A percentile compares a stretch with the other conserved stretches of the same genome.
Evolutionary conservation across 2,888 invertebrate species (phyloP).

Genomic region (Drosophila pegasa): DNA sequence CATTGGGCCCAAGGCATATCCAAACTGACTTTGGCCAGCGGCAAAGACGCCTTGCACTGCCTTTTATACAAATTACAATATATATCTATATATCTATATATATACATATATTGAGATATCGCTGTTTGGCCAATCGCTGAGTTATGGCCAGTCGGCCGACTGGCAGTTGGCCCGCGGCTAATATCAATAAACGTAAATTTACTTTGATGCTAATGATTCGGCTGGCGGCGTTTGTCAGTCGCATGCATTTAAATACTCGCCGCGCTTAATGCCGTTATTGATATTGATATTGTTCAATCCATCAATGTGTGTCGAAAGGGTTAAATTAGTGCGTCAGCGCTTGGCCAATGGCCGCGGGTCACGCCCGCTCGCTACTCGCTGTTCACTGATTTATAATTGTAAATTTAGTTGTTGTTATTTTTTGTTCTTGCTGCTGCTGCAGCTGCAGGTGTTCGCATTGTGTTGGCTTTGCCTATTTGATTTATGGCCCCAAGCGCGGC

Average conservation of each 20-base stretch:
- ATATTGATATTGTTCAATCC: slow-evolving; percentile 35
- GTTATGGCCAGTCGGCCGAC: slow-evolving; percentile 22
- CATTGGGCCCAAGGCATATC: slow-evolving; percentile 41
- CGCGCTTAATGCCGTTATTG: slow-evolving; percentile 36
- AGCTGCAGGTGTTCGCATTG: slow-evolving; percentile 58
- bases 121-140: slow-evolving; percentile 22
- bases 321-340: slow-evolving; percentile 58
- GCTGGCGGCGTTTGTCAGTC: slow-evolving; percentile 44
- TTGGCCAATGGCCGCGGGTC: slow-evolving; percentile 42
- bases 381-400: slow-evolving; percentile 39
- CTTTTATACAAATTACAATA: slow-evolving; percentile 50
- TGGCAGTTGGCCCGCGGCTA: slow-evolving; percentile 29
- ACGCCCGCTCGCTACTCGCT: too few relatives aligned
- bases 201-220: slow-evolving; percentile 68
- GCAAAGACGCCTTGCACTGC: slow-evolving; percentile 32
- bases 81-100: slow-evolving; percentile 15
- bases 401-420: slow-evolving; percentile 9
- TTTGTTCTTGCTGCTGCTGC: background rate
- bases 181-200: slow-evolving; percentile 60
- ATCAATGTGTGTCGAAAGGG: slow-evolving; percentile 56
- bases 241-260: slow-evolving; percentile 11
- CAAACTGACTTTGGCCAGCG: slow-evolving; percentile 27
- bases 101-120: background rate
- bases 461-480: slow-evolving; percentile 44
- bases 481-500: slow-evolving; percentile 51